Evolutionary conservation across 2,797 vertebrate genomes (phyloP).

Genomic region (Acomys russatus): DNA sequence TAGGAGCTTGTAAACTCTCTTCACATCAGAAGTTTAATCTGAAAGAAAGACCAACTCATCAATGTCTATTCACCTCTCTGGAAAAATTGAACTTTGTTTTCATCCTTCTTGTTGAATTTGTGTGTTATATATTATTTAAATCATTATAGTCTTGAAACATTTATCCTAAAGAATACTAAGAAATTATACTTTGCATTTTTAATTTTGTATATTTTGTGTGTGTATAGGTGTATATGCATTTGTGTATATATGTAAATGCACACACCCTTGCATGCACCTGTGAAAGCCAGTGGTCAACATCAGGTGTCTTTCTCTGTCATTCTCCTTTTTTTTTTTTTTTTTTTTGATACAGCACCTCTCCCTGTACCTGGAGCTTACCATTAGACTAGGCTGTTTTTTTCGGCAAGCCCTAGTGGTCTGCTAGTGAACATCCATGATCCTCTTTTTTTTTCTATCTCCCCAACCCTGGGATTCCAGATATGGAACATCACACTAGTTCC

Average conservation of each 20-base stretch:
- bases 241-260: not conserved
- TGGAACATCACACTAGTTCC: not conserved
- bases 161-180: conserved; percentile 60
- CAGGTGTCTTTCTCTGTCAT: not conserved
- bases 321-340: not conserved
- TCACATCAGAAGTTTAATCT: conserved; percentile 87
- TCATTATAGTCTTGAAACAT: conserved; percentile 63
- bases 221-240: not conserved
- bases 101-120: conserved; percentile 67
- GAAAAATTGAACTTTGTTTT: conserved; percentile 75
- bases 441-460: not conserved
- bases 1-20: conserved; percentile 83
- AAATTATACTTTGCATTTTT: too few relatives aligned
- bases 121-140: conserved; percentile 57
- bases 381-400: not conserved
- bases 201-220: too few relatives aligned
- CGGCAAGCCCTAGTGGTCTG: too few relatives aligned
- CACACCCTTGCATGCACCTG: not conserved
- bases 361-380: not conserved
- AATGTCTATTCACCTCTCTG: conserved; percentile 83
- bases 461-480: not conserved
- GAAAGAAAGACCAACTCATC: conserved; percentile 88
- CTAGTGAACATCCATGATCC: not conserved
- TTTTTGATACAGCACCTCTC: not conserved
- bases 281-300: not conserved